A percentile compares a stretch with the other conserved stretches of the same genome.
Evolutionary conservation across 2,797 vertebrate species (phyloP).

Genomic region (Rhinoraja longicauda): DNA sequence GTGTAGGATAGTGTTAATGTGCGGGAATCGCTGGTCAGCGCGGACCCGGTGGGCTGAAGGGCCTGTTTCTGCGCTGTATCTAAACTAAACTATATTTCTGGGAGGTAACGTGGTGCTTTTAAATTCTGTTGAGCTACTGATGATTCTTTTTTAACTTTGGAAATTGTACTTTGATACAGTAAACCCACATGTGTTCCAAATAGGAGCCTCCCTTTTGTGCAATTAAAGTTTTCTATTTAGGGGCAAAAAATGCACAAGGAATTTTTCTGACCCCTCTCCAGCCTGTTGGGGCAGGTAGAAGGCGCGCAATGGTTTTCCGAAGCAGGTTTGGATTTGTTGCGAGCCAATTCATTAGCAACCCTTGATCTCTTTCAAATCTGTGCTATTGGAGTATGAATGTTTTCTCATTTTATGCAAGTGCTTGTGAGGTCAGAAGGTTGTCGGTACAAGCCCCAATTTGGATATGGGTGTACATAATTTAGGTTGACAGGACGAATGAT

Average conservation of each 20-base stretch:
- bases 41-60: no score
- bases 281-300: not conserved
- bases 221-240: not conserved
- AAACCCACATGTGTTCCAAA: not conserved
- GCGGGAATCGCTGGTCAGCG: no score
- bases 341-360: not conserved
- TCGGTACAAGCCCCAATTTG: not conserved
- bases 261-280: not conserved
- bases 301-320: not conserved
- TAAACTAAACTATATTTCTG: no score
- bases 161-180: not conserved
- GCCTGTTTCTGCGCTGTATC: no score
- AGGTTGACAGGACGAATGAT: not conserved
- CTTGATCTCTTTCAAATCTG: not conserved
- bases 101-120: not conserved
- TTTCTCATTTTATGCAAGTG: not conserved
- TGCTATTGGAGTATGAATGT: not conserved
- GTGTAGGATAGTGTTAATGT: no score
- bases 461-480: not conserved
- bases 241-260: not conserved
- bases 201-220: not conserved
- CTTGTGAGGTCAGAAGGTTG: not conserved
- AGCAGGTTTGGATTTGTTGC: not conserved
- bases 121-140: not conserved
- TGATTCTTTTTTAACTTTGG: not conserved